These are phyloP conservation scores for Scleropages formosus DNA, from an alignment of 2,797 vertebrate species.

Conservation along the genomic window DNA sequence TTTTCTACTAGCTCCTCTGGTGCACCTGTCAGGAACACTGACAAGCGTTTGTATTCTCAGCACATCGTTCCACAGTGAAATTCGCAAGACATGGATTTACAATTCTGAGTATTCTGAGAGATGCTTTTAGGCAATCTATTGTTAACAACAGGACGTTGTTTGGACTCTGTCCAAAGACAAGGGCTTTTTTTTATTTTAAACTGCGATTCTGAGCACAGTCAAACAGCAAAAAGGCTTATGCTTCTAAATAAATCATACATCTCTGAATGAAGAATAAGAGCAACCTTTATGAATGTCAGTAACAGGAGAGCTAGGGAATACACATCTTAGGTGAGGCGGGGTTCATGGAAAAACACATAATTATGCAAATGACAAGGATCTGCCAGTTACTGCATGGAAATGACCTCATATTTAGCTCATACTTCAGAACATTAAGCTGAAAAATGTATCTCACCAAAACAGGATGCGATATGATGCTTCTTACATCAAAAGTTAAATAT, in stretches of 20 bases:
- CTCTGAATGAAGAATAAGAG: background rate
- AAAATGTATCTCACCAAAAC: too few relatives aligned
- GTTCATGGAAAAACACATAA: background rate
- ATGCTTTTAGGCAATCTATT: background rate
- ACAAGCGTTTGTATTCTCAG: conserved; percentile 9
- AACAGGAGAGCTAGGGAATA: background rate
- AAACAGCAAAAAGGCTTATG: too few relatives aligned
- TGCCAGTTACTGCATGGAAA: too few relatives aligned
- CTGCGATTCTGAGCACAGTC: background rate
- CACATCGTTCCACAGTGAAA: background rate
- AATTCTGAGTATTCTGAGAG: conserved; percentile 5
- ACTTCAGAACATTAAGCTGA: too few relatives aligned
- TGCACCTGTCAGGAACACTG: conserved; percentile 21
- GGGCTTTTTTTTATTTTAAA: background rate
- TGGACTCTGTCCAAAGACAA: background rate
- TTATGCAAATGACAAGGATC: background rate
- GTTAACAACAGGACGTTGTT: background rate
- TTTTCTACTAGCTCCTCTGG: background rate
- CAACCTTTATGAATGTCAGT: too few relatives aligned
- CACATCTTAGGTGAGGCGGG: background rate
- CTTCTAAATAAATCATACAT: background rate
- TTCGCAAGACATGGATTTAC: background rate
- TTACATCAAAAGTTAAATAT: too few relatives aligned
- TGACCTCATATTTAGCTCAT: too few relatives aligned
- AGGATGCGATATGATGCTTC: too few relatives aligned